A percentile compares a stretch with the other conserved stretches of the same genome.
These are phyloP conservation scores for Glaucidium brasilianum DNA, from an alignment of 2,113 vertebrate species.

Conservation along the genomic window DNA sequence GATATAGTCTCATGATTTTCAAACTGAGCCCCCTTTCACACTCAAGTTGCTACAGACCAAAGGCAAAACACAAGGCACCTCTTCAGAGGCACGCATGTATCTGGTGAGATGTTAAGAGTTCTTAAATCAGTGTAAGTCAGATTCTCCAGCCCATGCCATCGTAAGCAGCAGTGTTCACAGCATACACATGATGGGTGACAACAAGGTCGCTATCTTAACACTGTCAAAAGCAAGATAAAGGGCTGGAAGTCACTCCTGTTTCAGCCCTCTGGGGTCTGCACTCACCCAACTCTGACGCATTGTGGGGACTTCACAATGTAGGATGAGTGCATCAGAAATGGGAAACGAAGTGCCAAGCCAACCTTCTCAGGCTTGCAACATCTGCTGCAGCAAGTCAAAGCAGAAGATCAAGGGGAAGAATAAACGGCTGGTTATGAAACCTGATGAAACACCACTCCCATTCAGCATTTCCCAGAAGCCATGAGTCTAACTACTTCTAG, in stretches of 20 bases:
- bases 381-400: not conserved
- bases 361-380: not conserved
- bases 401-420: slow-evolving; percentile 20
- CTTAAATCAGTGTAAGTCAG: not conserved
- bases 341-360: not conserved
- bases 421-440: not conserved
- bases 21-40: not conserved
- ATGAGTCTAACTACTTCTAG: slow-evolving; percentile 7
- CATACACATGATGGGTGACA: not conserved
- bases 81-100: not conserved
- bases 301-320: rapidly evolving
- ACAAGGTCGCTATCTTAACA: not conserved
- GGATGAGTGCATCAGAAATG: not conserved
- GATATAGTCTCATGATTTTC: not conserved
- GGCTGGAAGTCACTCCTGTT: not conserved
- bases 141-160: not conserved
- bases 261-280: not conserved
- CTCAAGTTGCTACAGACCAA: not conserved
- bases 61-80: not conserved
- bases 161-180: not conserved
- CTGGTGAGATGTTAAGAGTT: not conserved
- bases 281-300: not conserved
- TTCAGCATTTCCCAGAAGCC: slow-evolving; percentile 44
- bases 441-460: not conserved
- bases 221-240: not conserved